These are phyloP conservation scores for Ashinkailepas kermadecensis DNA, from an alignment of 2,888 invertebrate species.

Conservation along the genomic window DNA sequence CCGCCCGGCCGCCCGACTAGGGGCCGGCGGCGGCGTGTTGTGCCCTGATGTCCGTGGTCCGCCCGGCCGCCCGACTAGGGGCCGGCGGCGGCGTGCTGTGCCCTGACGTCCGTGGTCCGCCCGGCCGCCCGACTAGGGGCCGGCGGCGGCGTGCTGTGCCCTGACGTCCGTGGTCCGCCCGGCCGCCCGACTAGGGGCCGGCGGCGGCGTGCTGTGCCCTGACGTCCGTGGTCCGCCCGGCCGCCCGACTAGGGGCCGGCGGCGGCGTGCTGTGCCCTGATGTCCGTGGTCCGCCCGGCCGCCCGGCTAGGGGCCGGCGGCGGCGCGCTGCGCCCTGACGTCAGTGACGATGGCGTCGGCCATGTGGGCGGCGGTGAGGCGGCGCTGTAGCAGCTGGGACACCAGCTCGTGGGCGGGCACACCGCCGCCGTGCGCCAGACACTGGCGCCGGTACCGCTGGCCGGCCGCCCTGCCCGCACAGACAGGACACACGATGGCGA, in stretches of 20 bases:
- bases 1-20: too few species aligned
- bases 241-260: not conserved
- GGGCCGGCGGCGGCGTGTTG: not conserved
- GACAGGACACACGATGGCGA: not conserved
- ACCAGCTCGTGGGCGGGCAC: conserved; percentile 39
- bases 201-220: not conserved
- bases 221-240: not conserved
- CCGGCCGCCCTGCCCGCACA: conserved; percentile 56
- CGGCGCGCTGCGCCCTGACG: not conserved
- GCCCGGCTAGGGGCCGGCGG: not conserved
- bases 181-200: not conserved
- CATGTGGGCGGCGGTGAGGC: not conserved
- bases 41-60: not conserved
- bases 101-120: not conserved
- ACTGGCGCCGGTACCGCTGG: conserved; percentile 63
- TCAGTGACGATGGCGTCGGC: not conserved
- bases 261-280: not conserved
- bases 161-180: not conserved
- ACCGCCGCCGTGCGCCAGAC: conserved; percentile 81
- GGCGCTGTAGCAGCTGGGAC: not conserved
- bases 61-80: too few species aligned
- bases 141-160: not conserved
- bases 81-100: not conserved
- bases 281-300: not conserved
- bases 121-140: not conserved